These are phyloP conservation scores for Pelvicachromis taeniatus DNA, from an alignment of 2,113 vertebrate species.

Conservation along the genomic window DNA sequence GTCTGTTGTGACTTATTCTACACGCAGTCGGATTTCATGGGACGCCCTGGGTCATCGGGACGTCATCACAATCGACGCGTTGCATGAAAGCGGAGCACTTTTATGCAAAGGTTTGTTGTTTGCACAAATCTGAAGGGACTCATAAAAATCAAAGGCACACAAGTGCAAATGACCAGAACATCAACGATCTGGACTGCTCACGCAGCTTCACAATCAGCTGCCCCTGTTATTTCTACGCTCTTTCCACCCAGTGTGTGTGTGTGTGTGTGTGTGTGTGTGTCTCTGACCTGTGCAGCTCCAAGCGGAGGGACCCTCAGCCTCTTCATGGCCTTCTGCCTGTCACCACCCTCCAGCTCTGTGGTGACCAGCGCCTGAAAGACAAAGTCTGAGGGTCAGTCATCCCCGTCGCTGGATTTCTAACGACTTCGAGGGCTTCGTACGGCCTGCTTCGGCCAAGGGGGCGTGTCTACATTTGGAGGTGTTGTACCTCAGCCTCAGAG, in stretches of 20 bases:
- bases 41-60: neutral
- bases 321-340: conserved; percentile 98
- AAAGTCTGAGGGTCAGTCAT: neutral
- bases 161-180: neutral
- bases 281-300: conserved; percentile 92
- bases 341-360: conserved; percentile 93
- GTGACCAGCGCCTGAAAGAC: conserved; percentile 86
- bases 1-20: neutral
- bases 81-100: neutral
- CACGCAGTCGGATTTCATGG: neutral
- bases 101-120: neutral
- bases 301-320: conserved; percentile 93
- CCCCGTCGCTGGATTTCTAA: neutral
- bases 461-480: neutral
- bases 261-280: neutral
- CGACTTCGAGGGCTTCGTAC: accelerated
- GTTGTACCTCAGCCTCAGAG: conserved; percentile 91
- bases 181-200: neutral
- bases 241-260: neutral
- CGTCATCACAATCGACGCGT: neutral
- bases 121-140: neutral
- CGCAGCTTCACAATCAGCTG: too few relatives aligned
- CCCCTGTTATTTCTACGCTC: too few relatives aligned
- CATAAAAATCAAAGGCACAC: neutral
- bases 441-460: neutral